Evolutionary conservation across 2,888 invertebrate genomes (phyloP).

Genomic region (Caenorhabditis sp.): DNA sequence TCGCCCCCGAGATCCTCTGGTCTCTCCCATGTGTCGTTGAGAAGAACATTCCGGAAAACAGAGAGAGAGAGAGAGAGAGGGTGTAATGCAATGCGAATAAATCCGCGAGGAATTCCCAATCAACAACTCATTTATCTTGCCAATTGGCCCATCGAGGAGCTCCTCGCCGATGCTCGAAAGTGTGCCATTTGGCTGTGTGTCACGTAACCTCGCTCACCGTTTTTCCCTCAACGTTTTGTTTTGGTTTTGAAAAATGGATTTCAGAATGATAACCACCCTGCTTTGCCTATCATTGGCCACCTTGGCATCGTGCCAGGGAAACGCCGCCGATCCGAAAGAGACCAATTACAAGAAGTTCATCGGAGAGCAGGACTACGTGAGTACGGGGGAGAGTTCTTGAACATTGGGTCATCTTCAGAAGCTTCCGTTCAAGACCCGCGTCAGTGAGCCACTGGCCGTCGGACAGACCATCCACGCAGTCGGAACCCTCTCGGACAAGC

Average conservation of each 20-base stretch:
- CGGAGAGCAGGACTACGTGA: slow-evolving; percentile 73
- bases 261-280: slow-evolving; percentile 46
- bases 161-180: background rate
- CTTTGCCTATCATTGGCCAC: slow-evolving; percentile 30
- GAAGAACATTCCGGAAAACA: slow-evolving; percentile 37
- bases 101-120: slow-evolving; percentile 26
- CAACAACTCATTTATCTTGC: slow-evolving; percentile 59
- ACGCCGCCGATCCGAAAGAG: slow-evolving; percentile 63
- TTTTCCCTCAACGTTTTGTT: background rate
- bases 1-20: slow-evolving; percentile 22
- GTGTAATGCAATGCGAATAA: slow-evolving; percentile 37
- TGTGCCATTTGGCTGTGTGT: slow-evolving; percentile 8
- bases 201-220: slow-evolving; percentile 4
- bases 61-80: background rate
- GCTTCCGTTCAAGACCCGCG: slow-evolving; percentile 78
- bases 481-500: slow-evolving; percentile 75
- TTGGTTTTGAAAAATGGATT: background rate
- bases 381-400: slow-evolving; percentile 12
- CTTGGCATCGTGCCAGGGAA: slow-evolving; percentile 51
- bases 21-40: slow-evolving; percentile 5
- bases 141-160: slow-evolving; percentile 39
- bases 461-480: slow-evolving; percentile 78
- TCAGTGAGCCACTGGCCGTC: slow-evolving; percentile 76
- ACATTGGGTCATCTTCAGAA: slow-evolving; percentile 63
- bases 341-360: slow-evolving; percentile 75